These are phyloP conservation scores for Cyaniris semiargus DNA, from an alignment of 2,888 invertebrate species.

Conservation along the genomic window DNA sequence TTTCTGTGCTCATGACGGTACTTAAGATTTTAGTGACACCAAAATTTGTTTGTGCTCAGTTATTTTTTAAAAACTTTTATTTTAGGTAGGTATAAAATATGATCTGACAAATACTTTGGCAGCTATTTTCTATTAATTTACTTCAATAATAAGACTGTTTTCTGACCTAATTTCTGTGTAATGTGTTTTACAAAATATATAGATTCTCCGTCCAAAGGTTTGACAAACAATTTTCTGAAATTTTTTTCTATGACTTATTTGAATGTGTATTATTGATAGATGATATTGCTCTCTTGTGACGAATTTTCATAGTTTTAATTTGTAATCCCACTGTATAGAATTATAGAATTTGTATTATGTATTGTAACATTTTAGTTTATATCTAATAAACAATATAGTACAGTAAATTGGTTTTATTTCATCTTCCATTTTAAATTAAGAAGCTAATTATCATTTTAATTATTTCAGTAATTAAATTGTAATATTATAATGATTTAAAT, in stretches of 20 bases:
- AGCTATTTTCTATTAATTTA: conserved; percentile 8
- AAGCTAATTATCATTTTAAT: too few species aligned
- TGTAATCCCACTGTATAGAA: conserved; percentile 23
- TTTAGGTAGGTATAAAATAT: conserved; percentile 11
- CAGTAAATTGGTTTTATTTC: background rate
- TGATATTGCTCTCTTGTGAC: conserved; percentile 24
- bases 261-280: background rate
- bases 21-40: conserved; percentile 28
- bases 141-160: background rate
- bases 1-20: conserved; percentile 29
- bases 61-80: conserved; percentile 11
- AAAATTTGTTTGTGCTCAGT: conserved; percentile 21
- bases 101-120: background rate
- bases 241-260: background rate
- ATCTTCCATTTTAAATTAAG: background rate
- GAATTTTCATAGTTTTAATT: conserved; percentile 24
- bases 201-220: conserved; percentile 25
- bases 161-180: background rate
- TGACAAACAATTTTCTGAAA: conserved; percentile 10
- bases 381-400: conserved; percentile 2
- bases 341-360: conserved; percentile 11
- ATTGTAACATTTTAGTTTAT: background rate
- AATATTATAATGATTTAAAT: too few species aligned
- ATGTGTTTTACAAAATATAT: conserved; percentile 1
- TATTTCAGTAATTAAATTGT: too few species aligned